Base-by-base conservation (phyloP, 2,113 vertebrate species). In the Paramormyrops kingsleyae region DNA sequence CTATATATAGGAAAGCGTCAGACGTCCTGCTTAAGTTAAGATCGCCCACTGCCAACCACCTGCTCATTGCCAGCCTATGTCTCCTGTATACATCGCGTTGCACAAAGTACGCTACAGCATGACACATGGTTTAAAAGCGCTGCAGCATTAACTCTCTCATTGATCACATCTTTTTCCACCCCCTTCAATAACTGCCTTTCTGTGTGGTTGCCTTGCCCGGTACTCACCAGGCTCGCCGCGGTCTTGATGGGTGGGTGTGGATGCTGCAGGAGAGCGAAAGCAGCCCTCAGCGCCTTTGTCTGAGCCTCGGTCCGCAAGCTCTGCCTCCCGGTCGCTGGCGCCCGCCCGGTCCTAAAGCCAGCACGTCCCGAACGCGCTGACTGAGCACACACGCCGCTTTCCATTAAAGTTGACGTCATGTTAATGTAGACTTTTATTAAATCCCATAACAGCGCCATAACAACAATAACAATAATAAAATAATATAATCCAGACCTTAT, bases 251-350 rank as follows among this genome's bases (percentile, higher is more conserved):
- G 88, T 84, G 88, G 88, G 88, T 89, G 88, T 89, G 88, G 88
- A 89, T 84, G 88, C 88, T 89, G 88, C 88, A 89, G 88, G 88
- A 89, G 24, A 42, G 88, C 88, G 31, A 59, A 77, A 56, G 74
- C 31, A 84, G 47, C 88, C 77, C 49, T 89, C 77, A 49, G n/a
- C 42, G 77, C 88, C 88, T 89, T 89, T 89, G 88, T 89, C 88
- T 89, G 77, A 39, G 77, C 88, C 50, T 84, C 77, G 42, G 88
- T 89, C 88, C 88, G 77, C 77, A 53, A 89, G 88, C 77, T 59
- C 74, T 59, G 88, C 88, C 88, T 89, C 39, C 74, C 50, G 10
- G 27, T 84, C 39, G 39, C 74, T 0, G 15, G 19, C 35, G 88
- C 21, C 88, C 27, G 77, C 88, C 4, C 12, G 88, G 88, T 89